These are phyloP conservation scores for Sminthopsis crassicaudata DNA, from an alignment of 2,113 vertebrate species.

Conservation along the genomic window DNA sequence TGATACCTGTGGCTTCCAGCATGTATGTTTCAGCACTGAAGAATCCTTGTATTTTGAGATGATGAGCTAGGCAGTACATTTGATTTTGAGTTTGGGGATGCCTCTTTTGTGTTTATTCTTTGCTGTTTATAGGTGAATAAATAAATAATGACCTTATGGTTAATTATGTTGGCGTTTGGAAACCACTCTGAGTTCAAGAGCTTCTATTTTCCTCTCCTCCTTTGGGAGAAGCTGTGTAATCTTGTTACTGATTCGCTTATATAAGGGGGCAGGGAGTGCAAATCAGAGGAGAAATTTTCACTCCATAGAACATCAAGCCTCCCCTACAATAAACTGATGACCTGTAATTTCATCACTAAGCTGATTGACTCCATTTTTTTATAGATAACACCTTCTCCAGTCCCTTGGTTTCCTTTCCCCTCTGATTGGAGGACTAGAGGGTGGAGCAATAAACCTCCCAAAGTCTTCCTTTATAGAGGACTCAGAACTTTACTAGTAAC, in stretches of 20 bases:
- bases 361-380: not conserved
- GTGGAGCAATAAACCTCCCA: not conserved
- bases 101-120: not conserved
- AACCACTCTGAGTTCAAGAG: not conserved
- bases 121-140: not conserved
- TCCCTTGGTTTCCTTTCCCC: not conserved
- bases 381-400: not conserved
- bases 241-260: not conserved
- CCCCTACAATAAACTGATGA: not conserved
- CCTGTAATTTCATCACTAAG: not conserved
- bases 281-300: not conserved
- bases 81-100: not conserved
- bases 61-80: not conserved
- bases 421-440: not conserved
- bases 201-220: not conserved
- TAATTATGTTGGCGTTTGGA: not conserved
- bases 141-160: not conserved
- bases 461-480: not conserved
- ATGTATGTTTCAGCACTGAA: not conserved
- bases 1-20: not conserved
- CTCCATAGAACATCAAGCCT: not conserved
- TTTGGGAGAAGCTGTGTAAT: not conserved
- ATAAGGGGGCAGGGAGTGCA: not conserved
- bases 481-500: not conserved
- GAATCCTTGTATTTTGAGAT: not conserved